Evolutionary conservation across 2,797 vertebrate species (phyloP), one percentile per base, ranked within the genome.

Genomic region (Kryptopterus vitreolus): DNA sequence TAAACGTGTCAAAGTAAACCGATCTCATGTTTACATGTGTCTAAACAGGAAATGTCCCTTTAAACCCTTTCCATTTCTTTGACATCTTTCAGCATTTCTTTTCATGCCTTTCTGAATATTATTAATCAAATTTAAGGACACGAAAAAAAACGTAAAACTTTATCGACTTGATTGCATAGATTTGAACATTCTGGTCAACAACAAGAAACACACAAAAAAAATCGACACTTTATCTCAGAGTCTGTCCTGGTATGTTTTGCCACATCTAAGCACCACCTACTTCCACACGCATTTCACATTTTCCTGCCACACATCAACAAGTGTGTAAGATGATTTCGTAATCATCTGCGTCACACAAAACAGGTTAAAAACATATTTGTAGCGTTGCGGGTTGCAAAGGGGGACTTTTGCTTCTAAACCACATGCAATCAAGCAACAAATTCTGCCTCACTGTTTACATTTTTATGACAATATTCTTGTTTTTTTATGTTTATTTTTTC

Each of bases 11-110:
- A 35, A 12, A 35, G 12, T 59, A 29, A 69, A 59, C 63, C 35
- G 1, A 50, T n/a, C 20, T 16, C 35, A n/a, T 35, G 77, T 78
- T 69, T 59, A 33, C n/a, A 70, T 31, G 5, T 11, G 29, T 78
- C 22, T 69, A 58, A 58, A 46, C 29, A 38, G 76, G 50, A 57
- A 57, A 69, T 58, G 29, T 58, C 29, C 70, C 12, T 35, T 15
- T 72, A 55, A 72, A 31, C 48, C n/a, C n/a, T n/a, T n/a, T n/a
- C n/a, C n/a, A n/a, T 55, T 57, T 73, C 4, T 35, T 57, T 35
- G 15, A 24, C 68, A 52, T 70, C 16, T 4, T 22, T 63, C 22
- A 38, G 35, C 13, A 48, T 0, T 2, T 20, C 29, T n/a, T 20
- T 3, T 10, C 9, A 11, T 71, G 68, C 20, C 10, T 53, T 53